Percentiles rank a stretch among this genome's conserved stretches.
phyloP scores from a whole-genome alignment of 2,113 vertebrate genomes.

The Orthonyx spaldingii region DNA sequence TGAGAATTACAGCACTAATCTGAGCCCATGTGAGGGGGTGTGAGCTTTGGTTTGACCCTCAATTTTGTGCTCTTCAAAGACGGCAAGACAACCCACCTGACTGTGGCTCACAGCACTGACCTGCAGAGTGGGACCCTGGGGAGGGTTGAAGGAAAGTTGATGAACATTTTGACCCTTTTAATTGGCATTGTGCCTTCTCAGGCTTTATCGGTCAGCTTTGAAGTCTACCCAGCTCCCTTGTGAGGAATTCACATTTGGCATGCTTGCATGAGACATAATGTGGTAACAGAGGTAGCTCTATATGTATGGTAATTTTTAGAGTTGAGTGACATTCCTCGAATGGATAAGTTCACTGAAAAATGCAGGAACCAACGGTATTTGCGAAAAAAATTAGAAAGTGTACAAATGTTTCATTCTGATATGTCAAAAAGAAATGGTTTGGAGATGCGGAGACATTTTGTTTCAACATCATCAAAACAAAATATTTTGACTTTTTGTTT shows the following conservation, averaged over 20 bases:
- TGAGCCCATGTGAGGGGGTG: not conserved
- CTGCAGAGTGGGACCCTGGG: not conserved
- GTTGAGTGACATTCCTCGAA: constrained; percentile 50
- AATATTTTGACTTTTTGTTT: constrained; percentile 64
- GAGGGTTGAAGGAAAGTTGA: not conserved
- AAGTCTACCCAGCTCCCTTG: constrained; percentile 7
- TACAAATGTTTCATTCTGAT: constrained; percentile 51
- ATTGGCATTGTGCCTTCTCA: not conserved
- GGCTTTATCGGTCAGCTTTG: constrained; percentile 36
- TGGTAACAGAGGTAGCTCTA: constrained; percentile 48
- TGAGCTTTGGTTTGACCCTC: not conserved
- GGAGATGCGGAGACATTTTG: not conserved
- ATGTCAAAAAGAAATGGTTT: constrained; percentile 34
- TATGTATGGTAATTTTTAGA: constrained; percentile 56
- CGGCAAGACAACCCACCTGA: not conserved
- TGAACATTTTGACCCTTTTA: not conserved
- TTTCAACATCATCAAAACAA: constrained; percentile 8
- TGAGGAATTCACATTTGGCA: constrained; percentile 38
- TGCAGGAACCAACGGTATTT: constrained; percentile 45
- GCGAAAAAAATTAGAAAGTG: constrained; percentile 49
- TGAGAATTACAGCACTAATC: not conserved
- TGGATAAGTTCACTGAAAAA: constrained; percentile 52
- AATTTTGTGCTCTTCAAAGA: not conserved
- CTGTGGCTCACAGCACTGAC: rapidly evolving
- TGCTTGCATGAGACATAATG: constrained; percentile 26